phyloP scores from a whole-genome alignment of 2,113 vertebrate species.

The Tautogolabrus adspersus region DNA sequence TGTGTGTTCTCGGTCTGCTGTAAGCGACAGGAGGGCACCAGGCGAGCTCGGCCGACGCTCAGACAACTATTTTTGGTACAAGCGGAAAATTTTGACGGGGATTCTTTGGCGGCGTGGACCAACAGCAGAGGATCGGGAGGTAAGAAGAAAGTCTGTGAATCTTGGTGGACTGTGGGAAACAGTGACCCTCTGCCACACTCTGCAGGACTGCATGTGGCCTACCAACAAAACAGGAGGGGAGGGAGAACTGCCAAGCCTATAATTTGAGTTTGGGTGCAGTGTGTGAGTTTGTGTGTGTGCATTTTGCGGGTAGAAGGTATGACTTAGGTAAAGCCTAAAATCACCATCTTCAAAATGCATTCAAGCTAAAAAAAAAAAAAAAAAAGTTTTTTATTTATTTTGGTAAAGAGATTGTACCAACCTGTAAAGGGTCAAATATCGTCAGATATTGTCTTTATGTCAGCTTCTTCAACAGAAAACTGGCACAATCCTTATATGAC shows the following conservation, averaged over 20 bases:
- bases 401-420: not conserved
- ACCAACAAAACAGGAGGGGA: constrained; percentile 74
- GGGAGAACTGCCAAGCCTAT: constrained; percentile 66
- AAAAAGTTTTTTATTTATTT: not conserved
- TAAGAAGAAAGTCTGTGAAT: constrained; percentile 66
- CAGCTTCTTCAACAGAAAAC: no score
- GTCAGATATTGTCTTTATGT: not conserved
- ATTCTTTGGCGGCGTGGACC: constrained; percentile 55
- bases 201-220: constrained; percentile 68
- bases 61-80: constrained; percentile 74
- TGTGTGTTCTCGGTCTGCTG: constrained; percentile 59
- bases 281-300: constrained; percentile 45
- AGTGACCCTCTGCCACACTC: constrained; percentile 74
- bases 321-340: constrained; percentile 32
- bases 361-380: constrained; percentile 25
- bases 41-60: constrained; percentile 48
- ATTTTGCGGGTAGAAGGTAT: constrained; percentile 51
- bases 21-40: constrained; percentile 74
- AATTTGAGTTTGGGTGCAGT: constrained; percentile 61
- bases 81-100: constrained; percentile 75
- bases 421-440: not conserved
- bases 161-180: constrained; percentile 65
- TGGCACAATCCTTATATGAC: no score
- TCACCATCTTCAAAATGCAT: constrained; percentile 44
- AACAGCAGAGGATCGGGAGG: constrained; percentile 56